These are phyloP conservation scores for Meteorus cinctellus DNA, from an alignment of 2,888 invertebrate species.

Conservation along the genomic window DNA sequence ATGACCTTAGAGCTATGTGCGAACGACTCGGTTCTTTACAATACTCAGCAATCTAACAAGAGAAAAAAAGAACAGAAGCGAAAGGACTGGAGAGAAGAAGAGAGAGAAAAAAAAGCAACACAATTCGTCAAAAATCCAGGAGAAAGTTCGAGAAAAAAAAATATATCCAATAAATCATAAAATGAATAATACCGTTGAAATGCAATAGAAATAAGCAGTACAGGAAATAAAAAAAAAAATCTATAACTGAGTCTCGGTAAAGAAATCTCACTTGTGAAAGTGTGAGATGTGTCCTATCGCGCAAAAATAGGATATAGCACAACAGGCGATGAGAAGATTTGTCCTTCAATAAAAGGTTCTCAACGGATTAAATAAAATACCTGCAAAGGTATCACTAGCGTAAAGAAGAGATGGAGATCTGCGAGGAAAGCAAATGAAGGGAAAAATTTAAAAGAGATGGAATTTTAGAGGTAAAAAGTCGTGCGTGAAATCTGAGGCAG, in stretches of 20 bases:
- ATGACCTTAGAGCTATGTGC: conserved; percentile 48
- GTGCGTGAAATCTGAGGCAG: background rate
- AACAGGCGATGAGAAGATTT: background rate
- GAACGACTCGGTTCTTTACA: conserved; percentile 8
- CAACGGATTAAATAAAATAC: conserved; percentile 45
- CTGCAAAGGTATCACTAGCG: conserved; percentile 25
- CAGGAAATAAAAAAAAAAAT: background rate
- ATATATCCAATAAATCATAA: background rate
- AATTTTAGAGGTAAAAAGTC: background rate
- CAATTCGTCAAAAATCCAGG: background rate
- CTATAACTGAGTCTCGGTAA: background rate
- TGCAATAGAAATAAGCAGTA: background rate
- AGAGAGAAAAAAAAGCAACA: background rate
- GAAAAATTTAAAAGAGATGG: background rate
- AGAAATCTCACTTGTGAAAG: background rate
- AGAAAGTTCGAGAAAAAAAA: background rate
- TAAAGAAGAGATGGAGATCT: background rate
- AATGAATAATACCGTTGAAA: background rate
- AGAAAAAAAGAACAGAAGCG: background rate
- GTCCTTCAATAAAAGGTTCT: conserved; percentile 38
- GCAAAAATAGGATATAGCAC: background rate
- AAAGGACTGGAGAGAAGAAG: background rate
- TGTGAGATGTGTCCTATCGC: background rate
- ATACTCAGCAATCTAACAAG: conserved; percentile 6
- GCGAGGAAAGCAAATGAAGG: background rate